These are phyloP conservation scores for Choloepus hoffmanni DNA, from an alignment of 2,113 vertebrate species.

Conservation along the genomic window DNA sequence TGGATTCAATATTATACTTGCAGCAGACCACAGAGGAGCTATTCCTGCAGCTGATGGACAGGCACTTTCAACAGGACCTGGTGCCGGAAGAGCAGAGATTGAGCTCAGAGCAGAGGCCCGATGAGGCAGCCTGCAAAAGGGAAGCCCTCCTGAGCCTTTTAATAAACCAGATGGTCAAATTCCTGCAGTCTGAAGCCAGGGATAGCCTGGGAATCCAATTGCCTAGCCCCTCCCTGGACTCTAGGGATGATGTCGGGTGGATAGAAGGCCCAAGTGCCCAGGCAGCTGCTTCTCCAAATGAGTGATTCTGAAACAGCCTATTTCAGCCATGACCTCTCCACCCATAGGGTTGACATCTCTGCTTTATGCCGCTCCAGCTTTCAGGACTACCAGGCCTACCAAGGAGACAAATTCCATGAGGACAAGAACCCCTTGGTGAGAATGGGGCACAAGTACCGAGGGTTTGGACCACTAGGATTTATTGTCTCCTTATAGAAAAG, in stretches of 20 bases:
- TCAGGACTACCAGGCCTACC: conserved; percentile 89
- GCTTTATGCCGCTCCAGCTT: conserved; percentile 85
- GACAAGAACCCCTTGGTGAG: conserved; percentile 93
- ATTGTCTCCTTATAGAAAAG: not conserved
- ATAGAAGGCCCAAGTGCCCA: not conserved
- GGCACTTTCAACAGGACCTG: conserved; percentile 87
- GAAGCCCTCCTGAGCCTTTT: conserved; percentile 90
- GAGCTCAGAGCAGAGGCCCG: conserved; percentile 89
- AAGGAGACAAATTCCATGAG: conserved; percentile 88
- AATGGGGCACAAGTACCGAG: not conserved
- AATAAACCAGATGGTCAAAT: conserved; percentile 86
- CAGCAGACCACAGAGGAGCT: conserved; percentile 90
- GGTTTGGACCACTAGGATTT: not conserved
- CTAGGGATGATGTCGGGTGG: not conserved
- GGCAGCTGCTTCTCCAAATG: not conserved
- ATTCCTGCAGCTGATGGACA: conserved; percentile 89
- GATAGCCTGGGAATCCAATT: not conserved
- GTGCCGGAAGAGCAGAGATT: conserved; percentile 90
- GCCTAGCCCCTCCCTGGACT: conserved; percentile 52
- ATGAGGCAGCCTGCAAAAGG: conserved; percentile 88
- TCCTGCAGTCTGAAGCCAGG: conserved; percentile 69
- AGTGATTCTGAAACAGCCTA: not conserved
- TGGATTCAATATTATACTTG: conserved; percentile 89
- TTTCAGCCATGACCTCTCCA: conserved; percentile 89
- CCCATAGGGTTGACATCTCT: conserved; percentile 88